Percentiles rank a stretch among this genome's conserved stretches.
phyloP scores from a whole-genome alignment of 2,113 vertebrate species.

The Progne subis region DNA sequence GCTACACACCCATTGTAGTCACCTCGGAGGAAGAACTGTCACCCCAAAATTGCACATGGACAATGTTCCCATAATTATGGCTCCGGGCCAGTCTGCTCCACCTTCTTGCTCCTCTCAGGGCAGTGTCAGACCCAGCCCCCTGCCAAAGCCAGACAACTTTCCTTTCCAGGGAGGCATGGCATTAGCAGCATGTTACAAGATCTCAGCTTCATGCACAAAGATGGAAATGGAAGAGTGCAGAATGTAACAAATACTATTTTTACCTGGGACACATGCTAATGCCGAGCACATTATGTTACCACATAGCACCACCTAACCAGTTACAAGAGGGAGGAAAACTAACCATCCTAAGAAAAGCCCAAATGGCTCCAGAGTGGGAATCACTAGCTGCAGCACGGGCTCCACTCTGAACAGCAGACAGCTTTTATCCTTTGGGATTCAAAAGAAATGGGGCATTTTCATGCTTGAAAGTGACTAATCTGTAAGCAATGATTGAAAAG shows the following conservation, averaged over 20 bases:
- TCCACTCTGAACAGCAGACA: background rate
- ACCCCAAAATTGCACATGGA: background rate
- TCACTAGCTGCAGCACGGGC: background rate
- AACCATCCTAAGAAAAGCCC: background rate
- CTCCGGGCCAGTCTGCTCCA: background rate
- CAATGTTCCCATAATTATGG: accelerated
- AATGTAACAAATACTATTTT: background rate
- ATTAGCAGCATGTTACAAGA: background rate
- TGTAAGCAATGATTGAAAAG: background rate
- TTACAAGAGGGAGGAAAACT: background rate
- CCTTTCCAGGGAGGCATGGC: background rate
- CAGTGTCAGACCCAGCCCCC: background rate
- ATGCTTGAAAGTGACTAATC: background rate
- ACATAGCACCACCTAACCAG: accelerated
- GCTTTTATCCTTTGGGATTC: background rate
- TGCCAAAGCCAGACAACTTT: background rate
- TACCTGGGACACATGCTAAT: background rate
- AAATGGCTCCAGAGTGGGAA: background rate
- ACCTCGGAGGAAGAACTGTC: background rate
- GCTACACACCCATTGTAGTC: accelerated
- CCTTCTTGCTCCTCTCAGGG: background rate
- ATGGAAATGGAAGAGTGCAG: background rate
- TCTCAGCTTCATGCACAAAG: background rate
- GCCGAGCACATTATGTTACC: background rate
- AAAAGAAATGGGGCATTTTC: background rate